Evolutionary conservation across 2,888 invertebrate genomes (phyloP).

Genomic region (Morinoia aosen): DNA sequence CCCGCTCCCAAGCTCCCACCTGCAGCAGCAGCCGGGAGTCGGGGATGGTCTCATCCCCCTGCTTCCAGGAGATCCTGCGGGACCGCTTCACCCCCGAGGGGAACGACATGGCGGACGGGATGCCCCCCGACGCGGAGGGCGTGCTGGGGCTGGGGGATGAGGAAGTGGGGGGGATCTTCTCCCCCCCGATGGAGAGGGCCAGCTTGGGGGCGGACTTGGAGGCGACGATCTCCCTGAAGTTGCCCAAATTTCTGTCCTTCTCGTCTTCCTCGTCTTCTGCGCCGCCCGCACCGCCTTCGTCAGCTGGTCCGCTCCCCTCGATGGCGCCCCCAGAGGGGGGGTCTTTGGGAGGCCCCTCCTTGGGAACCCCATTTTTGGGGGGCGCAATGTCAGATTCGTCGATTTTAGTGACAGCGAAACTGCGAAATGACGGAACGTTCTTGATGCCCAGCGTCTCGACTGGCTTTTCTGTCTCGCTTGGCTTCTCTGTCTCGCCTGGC

Average conservation of each 20-base stretch:
- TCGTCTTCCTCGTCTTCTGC: not conserved
- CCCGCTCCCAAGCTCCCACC: not conserved
- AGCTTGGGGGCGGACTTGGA: not conserved
- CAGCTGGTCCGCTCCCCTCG: not conserved
- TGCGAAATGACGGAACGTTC: not conserved
- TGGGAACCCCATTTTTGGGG: not conserved
- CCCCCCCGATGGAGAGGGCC: not conserved
- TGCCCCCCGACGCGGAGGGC: not conserved
- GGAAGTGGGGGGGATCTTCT: not conserved
- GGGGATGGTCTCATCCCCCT: constrained; percentile 37
- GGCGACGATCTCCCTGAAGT: not conserved
- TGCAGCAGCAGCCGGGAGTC: not conserved
- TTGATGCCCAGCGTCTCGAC: not conserved
- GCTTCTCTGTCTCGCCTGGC: not conserved
- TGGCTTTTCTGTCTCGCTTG: not conserved
- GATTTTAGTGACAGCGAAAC: not conserved
- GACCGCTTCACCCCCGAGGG: not conserved
- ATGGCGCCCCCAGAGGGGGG: not conserved
- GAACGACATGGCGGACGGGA: constrained; percentile 24
- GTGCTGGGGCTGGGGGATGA: not conserved
- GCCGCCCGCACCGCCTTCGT: not conserved
- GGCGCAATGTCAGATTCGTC: not conserved
- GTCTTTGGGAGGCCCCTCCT: not conserved
- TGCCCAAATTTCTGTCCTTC: not conserved
- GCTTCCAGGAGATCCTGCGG: constrained; percentile 31